Conservation (phyloP, 30 jellyfish, hydroid and myxozoan species). For the Rhopilema esculentum region DNA sequence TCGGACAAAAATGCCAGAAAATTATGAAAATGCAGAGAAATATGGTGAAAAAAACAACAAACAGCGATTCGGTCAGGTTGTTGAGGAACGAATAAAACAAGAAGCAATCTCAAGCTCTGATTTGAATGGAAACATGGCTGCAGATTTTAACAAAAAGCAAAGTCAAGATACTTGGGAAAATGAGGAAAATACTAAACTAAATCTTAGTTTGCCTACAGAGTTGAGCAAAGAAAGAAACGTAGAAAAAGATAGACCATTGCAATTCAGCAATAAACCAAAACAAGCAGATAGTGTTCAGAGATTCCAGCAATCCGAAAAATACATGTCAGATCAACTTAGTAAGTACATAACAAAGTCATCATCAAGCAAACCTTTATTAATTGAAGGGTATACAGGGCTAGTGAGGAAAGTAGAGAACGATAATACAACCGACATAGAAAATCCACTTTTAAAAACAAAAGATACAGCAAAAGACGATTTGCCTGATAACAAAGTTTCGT, state of each 20-base stretch:
- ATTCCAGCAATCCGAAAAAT: background rate
- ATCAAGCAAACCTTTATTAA: slow-evolving; percentile 1
- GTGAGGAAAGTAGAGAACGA: background rate
- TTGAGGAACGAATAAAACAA: background rate
- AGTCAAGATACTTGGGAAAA: background rate
- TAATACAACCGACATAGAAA: background rate
- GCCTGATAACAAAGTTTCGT: slow-evolving; percentile 5
- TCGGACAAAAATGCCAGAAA: background rate
- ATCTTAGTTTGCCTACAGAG: background rate
- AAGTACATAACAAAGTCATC: background rate
- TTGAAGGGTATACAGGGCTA: slow-evolving; percentile 26
- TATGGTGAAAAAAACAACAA: background rate
- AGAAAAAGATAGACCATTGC: background rate
- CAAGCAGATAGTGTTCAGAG: background rate
- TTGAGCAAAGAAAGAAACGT: background rate
- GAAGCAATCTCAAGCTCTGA: background rate
- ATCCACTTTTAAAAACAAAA: background rate
- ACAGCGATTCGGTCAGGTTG: background rate
- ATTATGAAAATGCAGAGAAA: background rate
- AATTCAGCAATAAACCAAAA: background rate
- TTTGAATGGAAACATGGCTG: background rate
- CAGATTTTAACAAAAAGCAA: background rate
- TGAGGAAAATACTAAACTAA: background rate
- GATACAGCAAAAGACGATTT: background rate
- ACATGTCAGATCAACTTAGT: background rate